phyloP scores from a whole-genome alignment of 53 echinoderm and acorn worm species.

The Crossaster papposus region DNA sequence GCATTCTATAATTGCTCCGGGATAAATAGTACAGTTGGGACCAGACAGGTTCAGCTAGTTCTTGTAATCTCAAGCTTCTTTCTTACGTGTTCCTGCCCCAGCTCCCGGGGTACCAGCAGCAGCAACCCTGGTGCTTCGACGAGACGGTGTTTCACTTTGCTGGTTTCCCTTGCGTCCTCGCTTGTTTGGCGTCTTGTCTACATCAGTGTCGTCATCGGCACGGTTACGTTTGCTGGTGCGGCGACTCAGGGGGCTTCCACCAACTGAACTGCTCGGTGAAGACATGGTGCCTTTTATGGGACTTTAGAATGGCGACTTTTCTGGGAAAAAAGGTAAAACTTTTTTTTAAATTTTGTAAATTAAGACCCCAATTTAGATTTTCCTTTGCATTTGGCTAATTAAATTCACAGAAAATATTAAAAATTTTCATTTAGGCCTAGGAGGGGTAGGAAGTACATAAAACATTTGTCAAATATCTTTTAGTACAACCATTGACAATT shows the following conservation, averaged over 20 bases:
- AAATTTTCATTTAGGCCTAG: background rate
- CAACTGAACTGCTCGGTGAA: slow-evolving; percentile 69
- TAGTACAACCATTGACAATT: no score
- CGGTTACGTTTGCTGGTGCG: slow-evolving; percentile 69
- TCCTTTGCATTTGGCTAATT: no score
- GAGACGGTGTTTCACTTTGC: slow-evolving; percentile 74
- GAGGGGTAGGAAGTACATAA: no score
- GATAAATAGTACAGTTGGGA: no score
- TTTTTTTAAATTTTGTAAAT: no score
- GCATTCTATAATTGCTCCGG: no score
- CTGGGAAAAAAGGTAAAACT: background rate
- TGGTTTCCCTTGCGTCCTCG: slow-evolving; percentile 74
- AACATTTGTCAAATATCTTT: no score
- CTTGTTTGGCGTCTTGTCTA: slow-evolving; percentile 73
- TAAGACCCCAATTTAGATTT: no score
- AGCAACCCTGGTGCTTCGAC: slow-evolving; percentile 43
- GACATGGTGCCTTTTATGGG: slow-evolving; percentile 59
- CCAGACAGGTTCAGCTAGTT: background rate
- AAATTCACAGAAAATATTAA: no score
- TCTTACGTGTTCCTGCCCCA: slow-evolving; percentile 52
- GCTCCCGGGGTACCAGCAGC: slow-evolving; percentile 41
- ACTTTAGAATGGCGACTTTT: background rate
- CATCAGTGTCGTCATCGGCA: slow-evolving; percentile 52
- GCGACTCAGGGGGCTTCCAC: slow-evolving; percentile 74
- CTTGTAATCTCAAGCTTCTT: background rate